phyloP scores from a whole-genome alignment of 2,888 invertebrate species.

The Alviniconcha strummeri region DNA sequence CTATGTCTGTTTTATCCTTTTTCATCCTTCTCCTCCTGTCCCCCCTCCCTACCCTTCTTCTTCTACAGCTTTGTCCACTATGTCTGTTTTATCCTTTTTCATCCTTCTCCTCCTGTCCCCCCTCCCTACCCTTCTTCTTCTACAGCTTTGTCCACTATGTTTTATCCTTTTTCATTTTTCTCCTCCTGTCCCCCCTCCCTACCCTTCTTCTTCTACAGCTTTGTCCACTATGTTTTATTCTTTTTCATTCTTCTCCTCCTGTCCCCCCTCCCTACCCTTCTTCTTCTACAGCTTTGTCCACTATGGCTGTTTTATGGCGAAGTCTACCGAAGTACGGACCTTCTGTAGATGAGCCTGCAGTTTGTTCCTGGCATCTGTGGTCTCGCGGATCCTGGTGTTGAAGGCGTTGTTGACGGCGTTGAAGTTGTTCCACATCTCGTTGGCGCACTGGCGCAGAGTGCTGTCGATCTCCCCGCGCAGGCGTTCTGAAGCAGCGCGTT shows the following conservation, averaged over 20 bases:
- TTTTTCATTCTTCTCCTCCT: neutral
- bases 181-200: neutral
- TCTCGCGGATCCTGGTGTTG: slow-evolving; percentile 71
- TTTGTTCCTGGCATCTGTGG: slow-evolving; percentile 72
- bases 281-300: too few species aligned
- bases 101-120: neutral
- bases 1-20: too few species aligned
- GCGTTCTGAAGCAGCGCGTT: slow-evolving; percentile 70
- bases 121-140: neutral
- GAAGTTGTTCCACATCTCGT: slow-evolving; percentile 74
- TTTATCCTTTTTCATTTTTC: too few species aligned
- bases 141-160: too few species aligned
- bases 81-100: neutral
- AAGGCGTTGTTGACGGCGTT: slow-evolving; percentile 73
- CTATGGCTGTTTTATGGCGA: neutral
- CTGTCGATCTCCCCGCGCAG: slow-evolving; percentile 72
- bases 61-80: too few species aligned
- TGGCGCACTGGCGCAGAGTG: slow-evolving; percentile 69
- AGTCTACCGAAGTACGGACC: slow-evolving; percentile 48
- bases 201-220: neutral
- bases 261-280: neutral
- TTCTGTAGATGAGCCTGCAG: slow-evolving; percentile 72
- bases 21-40: too few species aligned
- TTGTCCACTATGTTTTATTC: neutral
- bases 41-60: too few species aligned